Conservation (phyloP, 2,113 vertebrate species). For the Calyptomena viridis region DNA sequence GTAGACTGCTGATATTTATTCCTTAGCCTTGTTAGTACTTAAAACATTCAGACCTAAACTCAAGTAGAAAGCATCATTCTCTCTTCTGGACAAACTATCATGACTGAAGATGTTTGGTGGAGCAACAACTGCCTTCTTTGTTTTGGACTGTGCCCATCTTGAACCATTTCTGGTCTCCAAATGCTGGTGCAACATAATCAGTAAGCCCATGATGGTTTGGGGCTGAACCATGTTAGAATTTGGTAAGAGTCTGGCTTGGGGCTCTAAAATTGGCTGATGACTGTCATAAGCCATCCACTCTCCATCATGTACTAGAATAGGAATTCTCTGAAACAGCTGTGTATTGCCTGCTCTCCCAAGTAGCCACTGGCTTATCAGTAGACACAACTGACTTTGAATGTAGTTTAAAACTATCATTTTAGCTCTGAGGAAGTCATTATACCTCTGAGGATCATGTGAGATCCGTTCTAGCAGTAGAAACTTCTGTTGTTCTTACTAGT, state of each 20-base stretch:
- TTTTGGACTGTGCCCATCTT: background rate
- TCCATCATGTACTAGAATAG: accelerated
- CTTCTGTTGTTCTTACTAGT: background rate
- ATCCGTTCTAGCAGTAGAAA: background rate
- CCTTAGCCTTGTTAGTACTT: background rate
- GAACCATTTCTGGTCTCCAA: background rate
- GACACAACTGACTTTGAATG: background rate
- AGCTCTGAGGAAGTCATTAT: background rate
- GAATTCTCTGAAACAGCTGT: background rate
- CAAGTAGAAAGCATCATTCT: background rate
- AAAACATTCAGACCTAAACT: background rate
- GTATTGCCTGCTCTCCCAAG: background rate
- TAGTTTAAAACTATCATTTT: background rate
- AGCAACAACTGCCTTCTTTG: background rate
- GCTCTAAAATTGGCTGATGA: background rate
- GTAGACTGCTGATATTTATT: background rate
- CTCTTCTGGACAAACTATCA: background rate
- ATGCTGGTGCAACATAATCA: background rate
- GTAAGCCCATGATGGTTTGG: background rate
- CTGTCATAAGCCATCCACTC: background rate
- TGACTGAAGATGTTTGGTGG: background rate
- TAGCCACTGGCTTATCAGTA: background rate
- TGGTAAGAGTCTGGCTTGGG: background rate
- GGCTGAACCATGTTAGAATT: background rate
- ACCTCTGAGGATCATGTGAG: background rate